These are phyloP conservation scores for Neodiprion pinetum DNA, from an alignment of 1,140 invertebrate genomes.

Conservation along the genomic window DNA sequence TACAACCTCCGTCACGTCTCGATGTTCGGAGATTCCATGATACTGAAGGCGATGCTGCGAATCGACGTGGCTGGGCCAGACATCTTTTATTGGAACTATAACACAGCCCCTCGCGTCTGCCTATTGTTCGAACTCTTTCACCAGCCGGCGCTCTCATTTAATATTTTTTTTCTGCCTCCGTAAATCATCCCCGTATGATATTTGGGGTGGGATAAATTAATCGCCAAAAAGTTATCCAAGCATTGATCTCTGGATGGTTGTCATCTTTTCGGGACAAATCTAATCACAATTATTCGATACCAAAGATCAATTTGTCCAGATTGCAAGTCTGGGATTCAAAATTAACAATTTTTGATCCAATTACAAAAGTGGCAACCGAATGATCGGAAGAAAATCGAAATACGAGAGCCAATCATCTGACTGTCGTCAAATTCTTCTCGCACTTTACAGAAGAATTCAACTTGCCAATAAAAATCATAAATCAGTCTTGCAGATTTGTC, in stretches of 20 bases:
- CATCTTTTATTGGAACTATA: constrained; percentile 1
- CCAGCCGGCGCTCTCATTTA: not conserved
- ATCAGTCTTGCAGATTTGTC: no score
- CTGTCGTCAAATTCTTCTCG: no score
- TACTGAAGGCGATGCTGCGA: not conserved
- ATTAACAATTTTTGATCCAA: no score
- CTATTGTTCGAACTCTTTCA: not conserved
- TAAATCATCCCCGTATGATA: not conserved
- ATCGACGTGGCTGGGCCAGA: constrained; percentile 3
- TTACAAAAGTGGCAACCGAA: no score
- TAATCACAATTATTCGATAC: no score
- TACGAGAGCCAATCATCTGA: no score
- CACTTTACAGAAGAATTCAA: no score
- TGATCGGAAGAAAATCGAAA: no score
- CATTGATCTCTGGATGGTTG: not conserved
- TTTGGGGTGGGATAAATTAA: not conserved
- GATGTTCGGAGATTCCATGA: not conserved
- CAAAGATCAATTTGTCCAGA: no score
- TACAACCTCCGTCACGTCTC: not conserved
- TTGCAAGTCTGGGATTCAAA: no score
- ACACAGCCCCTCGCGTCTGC: not conserved
- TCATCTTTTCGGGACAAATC: not conserved
- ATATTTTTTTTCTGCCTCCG: not conserved
- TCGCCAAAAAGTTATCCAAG: not conserved
- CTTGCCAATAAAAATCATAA: no score